Conservation (phyloP, 1,140 invertebrate species). For the Orius insidiosus region DNA sequence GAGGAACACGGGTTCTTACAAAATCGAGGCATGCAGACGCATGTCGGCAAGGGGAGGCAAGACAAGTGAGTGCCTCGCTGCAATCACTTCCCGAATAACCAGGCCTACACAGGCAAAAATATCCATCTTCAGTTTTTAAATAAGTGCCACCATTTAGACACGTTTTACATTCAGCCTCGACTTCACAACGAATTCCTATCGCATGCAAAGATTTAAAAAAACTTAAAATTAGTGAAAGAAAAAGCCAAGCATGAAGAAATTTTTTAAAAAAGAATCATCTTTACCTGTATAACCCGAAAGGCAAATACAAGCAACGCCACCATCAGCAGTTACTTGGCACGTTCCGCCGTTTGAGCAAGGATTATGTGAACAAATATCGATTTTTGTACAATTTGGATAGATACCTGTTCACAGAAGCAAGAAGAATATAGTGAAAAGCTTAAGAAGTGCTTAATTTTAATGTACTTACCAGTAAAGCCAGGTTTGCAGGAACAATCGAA, state of each 20-base stretch:
- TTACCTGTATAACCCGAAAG: constrained; percentile 56
- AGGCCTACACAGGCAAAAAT: constrained; percentile 53
- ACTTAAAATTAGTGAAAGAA: not conserved
- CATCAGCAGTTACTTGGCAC: constrained; percentile 72
- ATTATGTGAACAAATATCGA: constrained; percentile 70
- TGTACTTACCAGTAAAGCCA: constrained; percentile 44
- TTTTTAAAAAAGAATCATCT: too few relatives aligned
- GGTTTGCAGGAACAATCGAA: constrained; percentile 61
- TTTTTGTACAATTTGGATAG: not conserved
- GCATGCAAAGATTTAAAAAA: not conserved
- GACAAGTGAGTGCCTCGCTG: constrained; percentile 29
- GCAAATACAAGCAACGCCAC: constrained; percentile 70
- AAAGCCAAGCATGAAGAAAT: not conserved
- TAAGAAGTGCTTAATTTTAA: not conserved
- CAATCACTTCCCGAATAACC: constrained; percentile 44
- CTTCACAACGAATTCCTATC: not conserved
- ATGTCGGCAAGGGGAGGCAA: constrained; percentile 35
- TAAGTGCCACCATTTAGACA: constrained; percentile 61
- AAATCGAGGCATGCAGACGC: constrained; percentile 36
- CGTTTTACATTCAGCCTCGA: constrained; percentile 27
- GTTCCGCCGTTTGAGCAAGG: constrained; percentile 78
- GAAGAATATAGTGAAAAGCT: not conserved
- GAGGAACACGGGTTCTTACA: constrained; percentile 28
- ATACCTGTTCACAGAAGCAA: constrained; percentile 6
- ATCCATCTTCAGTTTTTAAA: constrained; percentile 60